A percentile compares a stretch with the other conserved stretches of the same genome.
Conservation (phyloP, 2,888 invertebrate genomes). For the Eilema depressum region DNA sequence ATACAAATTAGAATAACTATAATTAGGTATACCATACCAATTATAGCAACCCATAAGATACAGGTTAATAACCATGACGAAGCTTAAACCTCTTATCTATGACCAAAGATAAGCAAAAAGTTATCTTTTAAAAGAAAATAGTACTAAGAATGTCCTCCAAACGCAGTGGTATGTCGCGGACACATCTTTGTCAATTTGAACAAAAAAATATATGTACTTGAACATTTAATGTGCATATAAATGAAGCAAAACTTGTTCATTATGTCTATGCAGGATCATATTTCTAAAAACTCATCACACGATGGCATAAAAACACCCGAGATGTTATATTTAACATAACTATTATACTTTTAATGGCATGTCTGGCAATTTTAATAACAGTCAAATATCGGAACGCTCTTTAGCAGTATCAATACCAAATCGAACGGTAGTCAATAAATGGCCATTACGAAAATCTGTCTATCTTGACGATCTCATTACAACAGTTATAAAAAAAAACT, state of each 20-base stretch:
- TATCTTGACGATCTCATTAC: constrained; percentile 68
- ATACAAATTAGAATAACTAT: not conserved
- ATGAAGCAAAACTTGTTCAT: constrained; percentile 45
- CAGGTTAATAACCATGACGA: not conserved
- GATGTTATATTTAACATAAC: constrained; percentile 36
- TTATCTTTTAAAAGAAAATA: constrained; percentile 2
- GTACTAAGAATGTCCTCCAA: not conserved
- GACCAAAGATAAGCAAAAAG: not conserved
- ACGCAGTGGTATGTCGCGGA: not conserved
- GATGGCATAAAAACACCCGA: constrained; percentile 34
- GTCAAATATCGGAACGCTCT: constrained; percentile 40
- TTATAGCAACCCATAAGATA: not conserved
- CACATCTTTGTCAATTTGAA: constrained; percentile 31
- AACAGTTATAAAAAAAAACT: constrained; percentile 53
- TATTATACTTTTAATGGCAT: constrained; percentile 45
- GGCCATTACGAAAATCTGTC: constrained; percentile 48
- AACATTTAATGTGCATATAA: constrained; percentile 43
- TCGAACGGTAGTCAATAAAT: constrained; percentile 55
- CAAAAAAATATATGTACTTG: constrained; percentile 45
- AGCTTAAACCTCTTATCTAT: not conserved
- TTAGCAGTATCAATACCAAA: constrained; percentile 45
- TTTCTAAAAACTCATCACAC: constrained; percentile 35
- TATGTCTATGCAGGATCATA: constrained; percentile 27
- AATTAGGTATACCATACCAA: too few relatives aligned
- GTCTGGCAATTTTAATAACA: constrained; percentile 42